Percentiles rank a stretch among this genome's conserved stretches.
phyloP scores from a whole-genome alignment of 2,113 vertebrate genomes.

The Hirundichthys speculiger region DNA sequence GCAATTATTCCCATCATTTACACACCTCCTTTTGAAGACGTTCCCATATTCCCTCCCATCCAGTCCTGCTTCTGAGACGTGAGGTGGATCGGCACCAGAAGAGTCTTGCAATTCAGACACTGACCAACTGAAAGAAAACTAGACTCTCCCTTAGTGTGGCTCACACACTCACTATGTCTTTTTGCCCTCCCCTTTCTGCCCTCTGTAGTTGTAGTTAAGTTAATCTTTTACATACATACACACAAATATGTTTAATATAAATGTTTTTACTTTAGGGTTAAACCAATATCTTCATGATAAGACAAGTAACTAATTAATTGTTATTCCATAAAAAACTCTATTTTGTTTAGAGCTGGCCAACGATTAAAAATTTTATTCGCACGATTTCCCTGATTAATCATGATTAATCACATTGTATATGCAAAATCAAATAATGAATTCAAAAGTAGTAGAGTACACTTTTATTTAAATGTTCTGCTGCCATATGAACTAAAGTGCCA shows the following conservation, averaged over 20 bases:
- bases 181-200: constrained; percentile 7
- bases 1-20: constrained; percentile 26
- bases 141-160: constrained; percentile 43
- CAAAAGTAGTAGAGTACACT: too few species aligned
- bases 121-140: constrained; percentile 58
- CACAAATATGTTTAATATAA: constrained; percentile 4
- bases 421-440: too few species aligned
- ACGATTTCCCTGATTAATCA: too few species aligned
- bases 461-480: too few species aligned
- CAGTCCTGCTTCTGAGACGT: constrained; percentile 47
- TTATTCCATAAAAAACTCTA: too few species aligned
- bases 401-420: too few species aligned
- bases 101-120: constrained; percentile 51
- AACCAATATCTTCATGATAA: too few species aligned
- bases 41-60: constrained; percentile 63
- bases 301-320: too few species aligned
- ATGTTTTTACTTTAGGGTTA: not conserved
- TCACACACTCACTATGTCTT: constrained; percentile 40
- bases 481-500: too few species aligned
- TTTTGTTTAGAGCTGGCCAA: too few species aligned
- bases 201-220: constrained; percentile 2
- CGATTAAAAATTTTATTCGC: too few species aligned
- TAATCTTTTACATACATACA: constrained; percentile 22
- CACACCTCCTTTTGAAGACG: constrained; percentile 67
- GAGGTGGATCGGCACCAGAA: constrained; percentile 52